A percentile compares a stretch with the other conserved stretches of the same genome.
Conservation (phyloP, 2,797 vertebrate genomes). For the Mionectes olivaceus region DNA sequence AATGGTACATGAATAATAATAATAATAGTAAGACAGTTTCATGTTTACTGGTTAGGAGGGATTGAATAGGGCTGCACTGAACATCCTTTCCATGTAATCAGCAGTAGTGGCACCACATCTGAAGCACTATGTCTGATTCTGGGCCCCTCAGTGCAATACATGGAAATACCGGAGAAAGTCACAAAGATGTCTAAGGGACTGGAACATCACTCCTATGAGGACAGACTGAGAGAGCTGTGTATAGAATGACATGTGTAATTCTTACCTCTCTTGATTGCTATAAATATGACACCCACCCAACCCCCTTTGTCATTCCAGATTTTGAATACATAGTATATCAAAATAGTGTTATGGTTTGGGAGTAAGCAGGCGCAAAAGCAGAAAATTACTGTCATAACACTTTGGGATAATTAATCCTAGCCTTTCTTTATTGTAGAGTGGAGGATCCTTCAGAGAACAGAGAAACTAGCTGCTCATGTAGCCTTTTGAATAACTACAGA, state of each 20-base stretch:
- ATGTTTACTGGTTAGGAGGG: background rate
- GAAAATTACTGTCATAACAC: background rate
- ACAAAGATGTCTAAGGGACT: background rate
- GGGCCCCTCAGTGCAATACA: background rate
- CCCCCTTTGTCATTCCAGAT: background rate
- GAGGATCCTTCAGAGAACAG: background rate
- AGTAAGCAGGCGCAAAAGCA: background rate
- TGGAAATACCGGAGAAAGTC: background rate
- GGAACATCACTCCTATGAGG: background rate
- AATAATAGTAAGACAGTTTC: background rate
- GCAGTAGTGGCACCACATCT: rapidly evolving
- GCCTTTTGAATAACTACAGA: background rate
- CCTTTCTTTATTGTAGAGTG: background rate
- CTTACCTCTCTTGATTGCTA: background rate
- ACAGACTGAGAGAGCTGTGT: background rate
- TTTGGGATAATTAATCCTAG: background rate
- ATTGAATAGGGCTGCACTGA: background rate
- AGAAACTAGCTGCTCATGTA: background rate
- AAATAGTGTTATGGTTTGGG: background rate
- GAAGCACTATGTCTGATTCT: background rate
- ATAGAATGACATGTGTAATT: background rate
- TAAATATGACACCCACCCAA: background rate
- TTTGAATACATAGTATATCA: background rate
- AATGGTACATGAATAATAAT: background rate
- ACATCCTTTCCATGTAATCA: background rate